phyloP scores from a whole-genome alignment of 2,888 invertebrate species.

The Tillus elongatus region DNA sequence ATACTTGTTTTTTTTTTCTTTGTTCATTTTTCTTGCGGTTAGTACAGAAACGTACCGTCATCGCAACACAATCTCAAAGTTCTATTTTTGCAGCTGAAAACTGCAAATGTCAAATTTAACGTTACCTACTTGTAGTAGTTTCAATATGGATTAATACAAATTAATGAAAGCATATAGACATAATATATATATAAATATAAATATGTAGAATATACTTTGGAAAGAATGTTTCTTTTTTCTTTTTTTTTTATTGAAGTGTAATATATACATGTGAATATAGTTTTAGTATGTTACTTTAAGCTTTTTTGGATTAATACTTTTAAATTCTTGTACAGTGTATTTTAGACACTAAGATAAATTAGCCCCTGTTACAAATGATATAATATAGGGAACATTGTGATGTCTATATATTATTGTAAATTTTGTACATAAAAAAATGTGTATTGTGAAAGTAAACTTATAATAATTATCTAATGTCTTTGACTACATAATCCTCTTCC shows the following conservation, averaged over 20 bases:
- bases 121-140: constrained; percentile 43
- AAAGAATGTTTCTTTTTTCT: constrained; percentile 1
- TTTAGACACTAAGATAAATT: constrained; percentile 39
- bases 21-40: constrained; percentile 19
- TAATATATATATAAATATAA: constrained; percentile 42
- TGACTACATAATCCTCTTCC: too few species aligned
- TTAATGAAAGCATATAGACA: constrained; percentile 33
- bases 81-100: constrained; percentile 27
- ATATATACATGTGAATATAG: constrained; percentile 42
- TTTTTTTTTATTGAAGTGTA: constrained; percentile 41
- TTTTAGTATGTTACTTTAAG: constrained; percentile 39
- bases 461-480: too few species aligned
- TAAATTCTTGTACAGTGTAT: constrained; percentile 44
- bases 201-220: constrained; percentile 36
- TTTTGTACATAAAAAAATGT: constrained; percentile 47
- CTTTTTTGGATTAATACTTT: constrained; percentile 36
- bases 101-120: constrained; percentile 33
- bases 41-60: constrained; percentile 24
- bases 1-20: constrained; percentile 20
- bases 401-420: constrained; percentile 46
- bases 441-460: constrained; percentile 37
- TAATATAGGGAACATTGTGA: constrained; percentile 45
- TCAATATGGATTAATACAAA: constrained; percentile 39
- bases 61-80: constrained; percentile 27
- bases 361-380: constrained; percentile 40